These are phyloP conservation scores for Piscicola geometra DNA, from an alignment of 2,888 invertebrate genomes.

Conservation along the genomic window DNA sequence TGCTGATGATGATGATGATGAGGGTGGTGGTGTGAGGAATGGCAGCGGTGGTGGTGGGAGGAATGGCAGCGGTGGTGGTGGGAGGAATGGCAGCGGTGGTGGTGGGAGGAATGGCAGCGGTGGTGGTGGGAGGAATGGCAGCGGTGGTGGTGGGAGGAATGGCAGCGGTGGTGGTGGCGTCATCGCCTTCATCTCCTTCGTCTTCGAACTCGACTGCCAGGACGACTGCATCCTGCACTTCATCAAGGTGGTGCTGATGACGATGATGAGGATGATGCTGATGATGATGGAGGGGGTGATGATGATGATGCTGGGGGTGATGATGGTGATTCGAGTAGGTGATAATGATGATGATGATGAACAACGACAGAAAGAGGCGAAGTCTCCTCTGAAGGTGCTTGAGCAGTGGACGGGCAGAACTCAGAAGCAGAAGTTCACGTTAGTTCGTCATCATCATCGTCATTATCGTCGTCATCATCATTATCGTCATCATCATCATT, in stretches of 20 bases:
- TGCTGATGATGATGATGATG: background rate
- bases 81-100: background rate
- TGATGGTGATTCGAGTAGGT: too few species aligned
- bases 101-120: background rate
- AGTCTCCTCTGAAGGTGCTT: slow-evolving; percentile 27
- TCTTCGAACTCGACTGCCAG: slow-evolving; percentile 60
- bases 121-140: background rate
- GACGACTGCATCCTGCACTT: slow-evolving; percentile 60
- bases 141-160: background rate
- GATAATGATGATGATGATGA: too few species aligned
- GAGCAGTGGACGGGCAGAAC: slow-evolving; percentile 34
- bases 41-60: background rate
- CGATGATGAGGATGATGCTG: too few species aligned
- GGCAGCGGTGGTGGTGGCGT: background rate
- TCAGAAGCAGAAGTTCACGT: slow-evolving; percentile 30
- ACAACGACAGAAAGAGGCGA: slow-evolving; percentile 19
- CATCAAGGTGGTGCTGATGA: slow-evolving; percentile 55
- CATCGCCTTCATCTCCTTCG: slow-evolving; percentile 58
- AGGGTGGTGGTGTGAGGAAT: background rate
- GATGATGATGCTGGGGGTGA: too few species aligned
- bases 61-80: background rate
- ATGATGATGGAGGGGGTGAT: too few species aligned
- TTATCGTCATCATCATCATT: too few species aligned
- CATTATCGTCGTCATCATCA: too few species aligned
- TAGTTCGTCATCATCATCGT: background rate